Base-by-base conservation (phyloP, 2,797 vertebrate genomes). In the Euthynnus affinis region DNA sequence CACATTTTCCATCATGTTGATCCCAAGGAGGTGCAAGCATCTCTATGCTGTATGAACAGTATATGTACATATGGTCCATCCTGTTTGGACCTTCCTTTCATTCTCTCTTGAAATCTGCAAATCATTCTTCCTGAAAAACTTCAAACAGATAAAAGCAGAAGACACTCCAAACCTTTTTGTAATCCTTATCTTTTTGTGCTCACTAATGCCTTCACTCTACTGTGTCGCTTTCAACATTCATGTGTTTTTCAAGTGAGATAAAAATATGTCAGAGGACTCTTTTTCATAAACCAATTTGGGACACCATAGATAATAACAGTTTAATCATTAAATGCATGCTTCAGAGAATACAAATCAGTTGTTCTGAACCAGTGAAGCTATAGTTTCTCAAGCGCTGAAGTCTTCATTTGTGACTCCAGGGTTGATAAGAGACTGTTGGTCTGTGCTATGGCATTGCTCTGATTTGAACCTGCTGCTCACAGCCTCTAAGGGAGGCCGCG, bases 381-480 rank as follows among this genome's bases (percentile, higher is more conserved):
- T 40, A 44, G 73, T 85, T 83, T 82, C 57, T 84, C 49, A 66
- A 49, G 62, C 40, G 63, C 75, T 63, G 52, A 71, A 46, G 51
- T 42, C 46, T 67, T 89, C 70, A 78, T 81, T 84, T 76, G 74
- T 86, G 86, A 83, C 81, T 78, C 78, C 71, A 60, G 80, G 58
- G 51, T 78, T 84, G 83, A 91, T 87, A 87, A 87, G 79, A 51
- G 58, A 49, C 67, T 64, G 79, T 75, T 76, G 68, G 56, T 77
- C 77, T 86, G 79, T 73, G 75, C 73, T 79, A 29, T 80, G 81
- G 80, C 81, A 86, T 85, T 72, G 65, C 89, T 93, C 89, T 92
- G 90, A 93, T 93, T 92, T 91, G 78, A 91, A 86, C 89, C 81
- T 81, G 82, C 76, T 83, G 74, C 64, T 85, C 60, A 22, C 8